Conservation (phyloP, 2,797 vertebrate species). For the Oreochromis mossambicus region DNA sequence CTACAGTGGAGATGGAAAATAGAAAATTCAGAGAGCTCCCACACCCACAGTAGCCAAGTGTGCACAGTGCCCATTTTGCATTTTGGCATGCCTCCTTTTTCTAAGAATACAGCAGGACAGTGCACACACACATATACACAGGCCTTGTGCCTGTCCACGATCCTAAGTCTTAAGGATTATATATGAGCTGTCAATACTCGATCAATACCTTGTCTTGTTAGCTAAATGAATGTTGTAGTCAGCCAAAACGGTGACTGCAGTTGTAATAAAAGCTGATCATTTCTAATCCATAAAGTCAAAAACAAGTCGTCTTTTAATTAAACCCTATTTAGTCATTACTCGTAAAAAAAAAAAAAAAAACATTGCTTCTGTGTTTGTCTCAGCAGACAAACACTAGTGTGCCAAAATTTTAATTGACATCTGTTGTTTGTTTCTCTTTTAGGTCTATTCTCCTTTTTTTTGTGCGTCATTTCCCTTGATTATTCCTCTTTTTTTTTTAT, state of each 20-base stretch:
- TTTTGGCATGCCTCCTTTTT: not conserved
- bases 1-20: not conserved
- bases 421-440: slow-evolving; percentile 23
- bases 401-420: slow-evolving; percentile 25
- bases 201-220: slow-evolving; percentile 41
- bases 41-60: not conserved
- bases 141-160: not conserved
- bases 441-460: not conserved
- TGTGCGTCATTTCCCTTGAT: not conserved
- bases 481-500: not conserved
- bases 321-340: slow-evolving; percentile 4
- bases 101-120: not conserved
- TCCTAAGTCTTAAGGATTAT: slow-evolving; percentile 7
- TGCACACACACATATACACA: not conserved
- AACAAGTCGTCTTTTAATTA: slow-evolving; percentile 10
- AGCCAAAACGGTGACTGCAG: not conserved
- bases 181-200: slow-evolving; percentile 21
- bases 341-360: not conserved
- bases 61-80: not conserved
- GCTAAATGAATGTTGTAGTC: slow-evolving; percentile 11
- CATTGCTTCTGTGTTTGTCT: not conserved
- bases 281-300: not conserved
- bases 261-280: slow-evolving; percentile 3
- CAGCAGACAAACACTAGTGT: not conserved
- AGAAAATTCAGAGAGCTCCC: not conserved